phyloP scores from a whole-genome alignment of 2,888 invertebrate species.

The Megamerina dolium region DNA sequence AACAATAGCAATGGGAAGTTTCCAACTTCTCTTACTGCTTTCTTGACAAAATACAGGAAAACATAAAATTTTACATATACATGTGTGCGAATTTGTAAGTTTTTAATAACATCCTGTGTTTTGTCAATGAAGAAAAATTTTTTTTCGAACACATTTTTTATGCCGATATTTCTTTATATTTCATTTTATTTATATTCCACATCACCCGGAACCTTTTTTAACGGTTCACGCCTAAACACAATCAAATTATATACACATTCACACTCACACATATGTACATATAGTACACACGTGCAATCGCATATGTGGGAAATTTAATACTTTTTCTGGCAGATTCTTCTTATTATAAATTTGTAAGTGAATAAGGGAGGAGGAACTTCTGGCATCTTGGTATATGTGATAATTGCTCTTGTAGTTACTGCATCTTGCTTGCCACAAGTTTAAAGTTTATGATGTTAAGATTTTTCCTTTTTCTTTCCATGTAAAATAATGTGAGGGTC shows the following conservation, averaged over 20 bases:
- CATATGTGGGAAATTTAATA: constrained; percentile 14
- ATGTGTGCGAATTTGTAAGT: neutral
- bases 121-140: constrained; percentile 7
- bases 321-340: no score
- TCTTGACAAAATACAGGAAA: constrained; percentile 2
- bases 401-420: constrained; percentile 8
- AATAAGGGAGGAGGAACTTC: no score
- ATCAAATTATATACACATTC: constrained; percentile 12
- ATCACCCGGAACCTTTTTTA: constrained; percentile 12
- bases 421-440: neutral
- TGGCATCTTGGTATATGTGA: neutral
- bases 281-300: neutral
- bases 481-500: no score
- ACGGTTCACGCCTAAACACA: constrained; percentile 23
- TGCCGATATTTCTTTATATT: no score
- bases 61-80: constrained; percentile 5
- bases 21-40: no score
- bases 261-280: neutral
- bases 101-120: constrained; percentile 15
- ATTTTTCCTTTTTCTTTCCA: no score
- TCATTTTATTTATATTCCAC: constrained; percentile 4
- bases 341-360: no score
- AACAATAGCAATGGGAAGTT: no score
- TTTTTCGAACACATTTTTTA: no score
- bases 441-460: constrained; percentile 7